Base-by-base conservation (phyloP, 1,140 invertebrate genomes). In the Chlorops oryzae region DNA sequence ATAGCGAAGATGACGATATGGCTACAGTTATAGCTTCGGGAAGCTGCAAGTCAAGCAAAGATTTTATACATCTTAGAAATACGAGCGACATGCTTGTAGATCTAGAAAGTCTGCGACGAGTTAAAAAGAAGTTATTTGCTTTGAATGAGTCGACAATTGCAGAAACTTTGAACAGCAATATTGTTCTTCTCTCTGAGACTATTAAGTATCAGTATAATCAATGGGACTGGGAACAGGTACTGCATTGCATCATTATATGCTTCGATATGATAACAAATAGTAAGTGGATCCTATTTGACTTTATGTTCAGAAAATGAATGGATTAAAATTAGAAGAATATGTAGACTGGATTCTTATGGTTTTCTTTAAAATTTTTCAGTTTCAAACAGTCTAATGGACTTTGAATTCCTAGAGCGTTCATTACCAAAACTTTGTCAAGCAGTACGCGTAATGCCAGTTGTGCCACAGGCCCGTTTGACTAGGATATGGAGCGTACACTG, bases 221-320 rank as follows among this genome's bases (percentile, higher is more conserved):
- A 5, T 59, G 57, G 51, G 65, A 69, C 18, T 68, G 73, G 51
- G 78, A 81, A 21, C 77, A 80, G 52, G 70, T 78, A 2, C 75
- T 86, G 3, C 90, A 92, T 62, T 85, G 89, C 34, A 85, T 94
- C 58, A 76, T 93, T 20, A 91, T 94, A 52, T 83, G 92, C 15
- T 88, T 92, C 65, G 91, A 96, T 75, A 86, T 93, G 54, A 90
- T 90, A 6, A 81, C 83, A 48, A 77, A 93, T 22, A 85, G 88
- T 59, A 35, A 63, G 62, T 61, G 24, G 18, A 17, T n/a, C n/a
- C n/a, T n/a, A n/a, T n/a, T n/a, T n/a, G n/a, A n/a, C n/a, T n/a
- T n/a, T n/a, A n/a, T n/a, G n/a, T n/a, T n/a, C n/a, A n/a, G n/a
- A n/a, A n/a, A n/a, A n/a, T n/a, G n/a, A n/a, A n/a, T n/a, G n/a